Evolutionary conservation across 2,113 vertebrate species (phyloP).

Genomic region (Probosciger aterrimus): DNA sequence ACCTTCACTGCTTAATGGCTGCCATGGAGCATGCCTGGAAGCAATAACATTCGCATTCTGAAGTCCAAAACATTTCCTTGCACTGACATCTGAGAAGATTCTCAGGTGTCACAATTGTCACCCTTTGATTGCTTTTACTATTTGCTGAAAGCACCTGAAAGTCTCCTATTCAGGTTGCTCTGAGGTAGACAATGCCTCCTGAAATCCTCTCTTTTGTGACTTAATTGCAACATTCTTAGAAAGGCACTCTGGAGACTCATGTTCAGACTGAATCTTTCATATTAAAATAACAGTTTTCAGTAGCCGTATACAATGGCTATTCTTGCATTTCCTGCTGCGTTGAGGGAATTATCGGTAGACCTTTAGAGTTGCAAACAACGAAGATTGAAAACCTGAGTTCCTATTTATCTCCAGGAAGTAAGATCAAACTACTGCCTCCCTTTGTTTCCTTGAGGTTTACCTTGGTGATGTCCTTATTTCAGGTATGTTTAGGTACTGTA

Average conservation of each 20-base stretch:
- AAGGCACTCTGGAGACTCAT: not conserved
- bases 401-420: not conserved
- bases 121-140: not conserved
- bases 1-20: not conserved
- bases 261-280: not conserved
- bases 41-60: not conserved
- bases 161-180: not conserved
- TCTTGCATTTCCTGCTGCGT: not conserved
- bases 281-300: not conserved
- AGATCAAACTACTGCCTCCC: not conserved
- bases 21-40: not conserved
- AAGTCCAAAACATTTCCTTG: not conserved
- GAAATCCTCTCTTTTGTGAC: not conserved
- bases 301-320: not conserved
- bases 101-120: not conserved
- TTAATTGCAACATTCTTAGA: not conserved
- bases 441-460: not conserved
- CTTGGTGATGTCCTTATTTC: not conserved
- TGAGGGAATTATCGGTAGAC: not conserved
- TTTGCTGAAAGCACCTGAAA: not conserved
- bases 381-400: not conserved
- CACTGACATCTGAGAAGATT: not conserved
- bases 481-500: not conserved
- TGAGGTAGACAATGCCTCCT: not conserved
- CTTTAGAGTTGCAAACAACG: not conserved